These are phyloP conservation scores for Hypomesus transpacificus DNA, from an alignment of 2,113 vertebrate genomes.

Conservation along the genomic window DNA sequence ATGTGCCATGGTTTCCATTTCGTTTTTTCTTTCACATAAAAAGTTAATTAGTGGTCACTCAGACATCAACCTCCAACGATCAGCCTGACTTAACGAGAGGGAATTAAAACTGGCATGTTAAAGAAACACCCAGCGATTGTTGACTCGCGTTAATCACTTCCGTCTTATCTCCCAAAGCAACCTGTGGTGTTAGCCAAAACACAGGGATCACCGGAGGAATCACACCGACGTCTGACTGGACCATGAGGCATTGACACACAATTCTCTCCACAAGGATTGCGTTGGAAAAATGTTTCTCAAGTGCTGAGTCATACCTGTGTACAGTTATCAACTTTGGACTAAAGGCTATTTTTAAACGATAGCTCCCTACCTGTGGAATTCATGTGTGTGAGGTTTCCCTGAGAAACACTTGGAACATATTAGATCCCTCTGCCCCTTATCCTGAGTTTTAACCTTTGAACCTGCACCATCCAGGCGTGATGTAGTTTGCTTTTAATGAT, in stretches of 20 bases:
- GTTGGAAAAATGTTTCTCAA: background rate
- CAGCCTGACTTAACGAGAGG: background rate
- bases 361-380: too few species aligned
- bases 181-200: background rate
- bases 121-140: background rate
- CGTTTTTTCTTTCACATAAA: too few species aligned
- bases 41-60: background rate
- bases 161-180: background rate
- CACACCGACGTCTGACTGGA: background rate
- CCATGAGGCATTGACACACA: background rate
- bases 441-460: too few species aligned
- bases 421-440: too few species aligned
- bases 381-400: too few species aligned
- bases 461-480: too few species aligned
- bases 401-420: too few species aligned
- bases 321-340: too few species aligned
- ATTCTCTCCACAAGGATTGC: background rate
- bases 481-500: constrained; percentile 5
- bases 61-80: background rate
- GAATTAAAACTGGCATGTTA: background rate
- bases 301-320: background rate
- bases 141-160: background rate
- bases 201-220: background rate
- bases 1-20: too few species aligned
- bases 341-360: too few species aligned